Base-by-base conservation (phyloP, 2,797 vertebrate genomes). In the Hipposideros larvatus region DNA sequence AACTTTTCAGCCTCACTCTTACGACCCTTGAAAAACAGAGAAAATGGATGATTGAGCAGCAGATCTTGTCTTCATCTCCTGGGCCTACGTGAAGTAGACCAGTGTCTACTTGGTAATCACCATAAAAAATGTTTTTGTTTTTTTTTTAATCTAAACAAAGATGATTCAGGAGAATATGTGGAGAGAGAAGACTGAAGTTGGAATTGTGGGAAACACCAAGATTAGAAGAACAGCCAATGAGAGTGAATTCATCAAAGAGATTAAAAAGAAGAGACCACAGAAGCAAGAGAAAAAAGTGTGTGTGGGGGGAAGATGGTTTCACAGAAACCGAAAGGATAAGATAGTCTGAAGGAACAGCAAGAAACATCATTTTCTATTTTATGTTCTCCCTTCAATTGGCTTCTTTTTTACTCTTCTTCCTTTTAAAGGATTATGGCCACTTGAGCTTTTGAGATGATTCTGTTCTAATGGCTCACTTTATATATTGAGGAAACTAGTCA, bases 1-100 rank as follows among this genome's bases (percentile, higher is more conserved):
- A 99, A 99, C 97, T 99, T 99, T 98, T 99, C 99, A 66, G 99
- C 99, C 98, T 99, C 99, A 93, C 97, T 98, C 98, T 99, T 99
- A 98, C 99, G 99, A 95, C 99, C 99, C 99, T 99, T 98, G 94
- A 98, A 98, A 87, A 98, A 97, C 98, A 98, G 34, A 77, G 28
- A 80, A n/a, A 63, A 59, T 9, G 75, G 71, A 97, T 97, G 96
- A 98, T 98, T 98, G 97, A 97, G 91, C 15, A 96, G 51, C 0
- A 1, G 70, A 68, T 95, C 37, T 68, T 10, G 48, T 90, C n/a
- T 65, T 85, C 34, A 83, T 19, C 28, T 63, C 46, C 11, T 46
- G 24, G 31, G 31, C 28, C 77, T n/a, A 73, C 79, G 55, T 34
- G 31, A 95, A 85, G 59, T 4, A 59, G n/a, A 75, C 77, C 37